Evolutionary conservation across 2,888 invertebrate genomes (phyloP).

Genomic region (Philopedon plagiatum): DNA sequence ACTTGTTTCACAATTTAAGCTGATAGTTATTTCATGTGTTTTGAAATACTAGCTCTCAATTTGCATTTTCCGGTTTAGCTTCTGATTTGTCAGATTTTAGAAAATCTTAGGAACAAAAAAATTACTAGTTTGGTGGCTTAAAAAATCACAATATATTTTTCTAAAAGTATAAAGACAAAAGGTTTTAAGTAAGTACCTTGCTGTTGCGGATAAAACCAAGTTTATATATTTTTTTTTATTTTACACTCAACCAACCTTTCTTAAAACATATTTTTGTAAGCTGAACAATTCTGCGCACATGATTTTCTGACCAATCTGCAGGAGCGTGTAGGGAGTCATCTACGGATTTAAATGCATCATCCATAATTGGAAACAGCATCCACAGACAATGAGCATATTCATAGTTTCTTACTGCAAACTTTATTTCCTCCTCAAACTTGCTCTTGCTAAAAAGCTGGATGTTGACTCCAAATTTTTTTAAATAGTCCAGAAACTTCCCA

Average conservation of each 20-base stretch:
- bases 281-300: conserved; percentile 9
- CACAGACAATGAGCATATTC: conserved; percentile 39
- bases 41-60: too few species aligned
- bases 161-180: too few species aligned
- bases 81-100: too few species aligned
- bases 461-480: conserved; percentile 28
- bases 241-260: conserved; percentile 17
- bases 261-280: conserved; percentile 26
- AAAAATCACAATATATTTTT: too few species aligned
- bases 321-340: conserved; percentile 2
- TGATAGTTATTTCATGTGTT: too few species aligned
- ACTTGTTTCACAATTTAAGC: too few species aligned
- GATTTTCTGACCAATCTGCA: conserved; percentile 19
- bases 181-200: too few species aligned
- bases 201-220: too few species aligned
- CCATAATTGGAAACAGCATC: conserved; percentile 42
- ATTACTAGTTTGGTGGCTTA: too few species aligned
- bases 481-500: conserved; percentile 12
- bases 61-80: too few species aligned
- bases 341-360: conserved; percentile 27
- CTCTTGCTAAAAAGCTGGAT: conserved; percentile 4
- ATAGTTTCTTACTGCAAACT: conserved; percentile 22
- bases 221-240: too few species aligned
- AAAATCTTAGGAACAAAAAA: too few species aligned
- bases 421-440: conserved; percentile 36